Base-by-base conservation (phyloP, 2,113 vertebrate genomes). In the Hippocampus zosterae region DNA sequence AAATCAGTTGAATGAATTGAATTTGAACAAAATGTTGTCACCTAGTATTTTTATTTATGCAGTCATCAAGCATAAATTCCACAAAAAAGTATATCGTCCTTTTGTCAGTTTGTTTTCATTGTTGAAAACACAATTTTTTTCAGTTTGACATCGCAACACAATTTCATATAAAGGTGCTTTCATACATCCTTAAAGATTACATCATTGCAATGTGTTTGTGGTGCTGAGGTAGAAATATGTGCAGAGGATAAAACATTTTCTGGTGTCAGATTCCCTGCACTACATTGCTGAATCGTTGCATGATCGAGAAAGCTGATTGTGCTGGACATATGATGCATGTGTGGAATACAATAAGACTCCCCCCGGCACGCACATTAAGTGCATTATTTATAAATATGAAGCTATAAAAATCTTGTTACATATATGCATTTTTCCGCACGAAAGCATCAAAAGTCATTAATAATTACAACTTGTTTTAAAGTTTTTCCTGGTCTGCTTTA, bases 331-430 rank as follows among this genome's bases (percentile, higher is more conserved):
- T 78, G 72, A 46, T 70, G 42, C 60, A 71, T 71, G 73, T 67
- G 68, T 46, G 23, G 66, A 70, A 83, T 80, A 21, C 40, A 67
- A 84, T 68, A 80, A 52, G 56, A 74, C 70, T 75, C 69, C 37
- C 70, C 78, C 78, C n/a, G 1, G 50, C 71, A 62, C 46, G 9
- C 8, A 65, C 27, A 48, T 65, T 29, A 69, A 70, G 86, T 89
- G 65, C 68, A 81, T 86, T 80, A 84, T 87, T 85, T 71, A 89
- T 78, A 27, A 27, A 27, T 27, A 29, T 52, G 66, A 68, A 73
- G 76, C 70, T 65, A 29, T 63, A 85, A 62, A 79, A 48, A 76
- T 68, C 69, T 80, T 63, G 78, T 80, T 87, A 10, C 40, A 42
- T 77, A 75, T 62, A 75, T 73, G 56, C 40, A 52, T 56, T 23